Evolutionary conservation across 2,888 invertebrate species (phyloP).

Genomic region (Drosophila cyrtoloma): DNA sequence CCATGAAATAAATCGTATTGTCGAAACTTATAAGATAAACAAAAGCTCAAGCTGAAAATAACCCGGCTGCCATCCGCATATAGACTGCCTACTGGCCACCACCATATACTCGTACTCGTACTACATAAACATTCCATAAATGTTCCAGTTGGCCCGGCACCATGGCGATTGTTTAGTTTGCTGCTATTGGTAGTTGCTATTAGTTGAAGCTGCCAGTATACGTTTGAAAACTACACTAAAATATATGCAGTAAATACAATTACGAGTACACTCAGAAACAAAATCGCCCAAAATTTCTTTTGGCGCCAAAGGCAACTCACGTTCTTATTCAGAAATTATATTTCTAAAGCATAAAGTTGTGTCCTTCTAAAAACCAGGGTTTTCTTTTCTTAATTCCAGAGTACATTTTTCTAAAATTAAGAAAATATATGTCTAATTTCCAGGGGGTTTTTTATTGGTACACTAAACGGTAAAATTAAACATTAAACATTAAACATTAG

Average conservation of each 20-base stretch:
- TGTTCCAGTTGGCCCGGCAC: constrained; percentile 39
- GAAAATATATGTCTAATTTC: background rate
- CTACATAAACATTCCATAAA: constrained; percentile 57
- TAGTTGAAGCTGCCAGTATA: constrained; percentile 39
- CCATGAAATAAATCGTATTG: constrained; percentile 70
- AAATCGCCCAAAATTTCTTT: background rate
- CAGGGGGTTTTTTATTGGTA: background rate
- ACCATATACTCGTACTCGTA: constrained; percentile 26
- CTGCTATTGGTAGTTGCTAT: constrained; percentile 11
- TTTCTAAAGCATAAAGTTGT: background rate
- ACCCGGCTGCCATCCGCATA: constrained; percentile 26
- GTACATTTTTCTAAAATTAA: background rate
- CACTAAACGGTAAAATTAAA: background rate
- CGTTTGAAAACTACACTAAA: constrained; percentile 19
- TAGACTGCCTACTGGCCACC: constrained; percentile 2
- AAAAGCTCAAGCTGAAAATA: constrained; percentile 56
- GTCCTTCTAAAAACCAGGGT: background rate
- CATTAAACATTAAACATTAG: background rate
- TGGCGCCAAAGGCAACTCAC: background rate
- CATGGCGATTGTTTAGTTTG: constrained; percentile 45
- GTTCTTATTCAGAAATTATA: background rate
- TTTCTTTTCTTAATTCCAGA: background rate
- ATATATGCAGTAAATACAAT: constrained; percentile 3
- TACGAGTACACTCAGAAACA: background rate
- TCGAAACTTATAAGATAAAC: constrained; percentile 72